phyloP scores from a whole-genome alignment of 2,113 vertebrate genomes.

The Rhizomys pruinosus region DNA sequence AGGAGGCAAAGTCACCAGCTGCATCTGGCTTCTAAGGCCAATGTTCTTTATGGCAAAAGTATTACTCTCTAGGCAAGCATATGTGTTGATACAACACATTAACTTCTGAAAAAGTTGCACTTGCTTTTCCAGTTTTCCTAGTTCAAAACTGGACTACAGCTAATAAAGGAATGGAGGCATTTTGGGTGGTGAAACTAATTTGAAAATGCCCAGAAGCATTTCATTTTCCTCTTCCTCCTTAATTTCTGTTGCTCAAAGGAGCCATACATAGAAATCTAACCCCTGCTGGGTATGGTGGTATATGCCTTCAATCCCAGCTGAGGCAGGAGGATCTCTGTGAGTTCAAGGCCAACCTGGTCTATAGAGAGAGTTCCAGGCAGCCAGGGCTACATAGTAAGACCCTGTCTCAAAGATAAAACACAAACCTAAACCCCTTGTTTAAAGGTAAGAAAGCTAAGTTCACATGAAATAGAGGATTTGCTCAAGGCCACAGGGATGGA shows the following conservation, averaged over 20 bases:
- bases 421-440: slow-evolving; percentile 58
- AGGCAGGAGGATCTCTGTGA: too few species aligned
- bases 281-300: not conserved
- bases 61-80: slow-evolving; percentile 64
- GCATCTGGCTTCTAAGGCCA: slow-evolving; percentile 33
- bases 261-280: slow-evolving; percentile 37
- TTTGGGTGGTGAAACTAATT: slow-evolving; percentile 53
- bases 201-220: slow-evolving; percentile 56
- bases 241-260: slow-evolving; percentile 52
- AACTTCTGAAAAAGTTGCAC: slow-evolving; percentile 62
- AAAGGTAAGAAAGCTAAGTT: slow-evolving; percentile 40
- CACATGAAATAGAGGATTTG: slow-evolving; percentile 9
- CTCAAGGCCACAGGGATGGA: not conserved
- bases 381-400: too few species aligned
- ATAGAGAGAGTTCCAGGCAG: too few species aligned
- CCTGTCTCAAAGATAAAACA: too few species aligned
- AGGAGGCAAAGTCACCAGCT: not conserved
- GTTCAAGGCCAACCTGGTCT: too few species aligned
- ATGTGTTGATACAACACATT: slow-evolving; percentile 50
- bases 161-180: slow-evolving; percentile 58
- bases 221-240: slow-evolving; percentile 62
- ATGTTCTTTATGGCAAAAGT: slow-evolving; percentile 55
- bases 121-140: slow-evolving; percentile 64
- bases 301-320: too few species aligned
- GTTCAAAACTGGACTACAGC: not conserved